Conservation (phyloP, 2,797 vertebrate species). For the Gymnothorax reevesii region DNA sequence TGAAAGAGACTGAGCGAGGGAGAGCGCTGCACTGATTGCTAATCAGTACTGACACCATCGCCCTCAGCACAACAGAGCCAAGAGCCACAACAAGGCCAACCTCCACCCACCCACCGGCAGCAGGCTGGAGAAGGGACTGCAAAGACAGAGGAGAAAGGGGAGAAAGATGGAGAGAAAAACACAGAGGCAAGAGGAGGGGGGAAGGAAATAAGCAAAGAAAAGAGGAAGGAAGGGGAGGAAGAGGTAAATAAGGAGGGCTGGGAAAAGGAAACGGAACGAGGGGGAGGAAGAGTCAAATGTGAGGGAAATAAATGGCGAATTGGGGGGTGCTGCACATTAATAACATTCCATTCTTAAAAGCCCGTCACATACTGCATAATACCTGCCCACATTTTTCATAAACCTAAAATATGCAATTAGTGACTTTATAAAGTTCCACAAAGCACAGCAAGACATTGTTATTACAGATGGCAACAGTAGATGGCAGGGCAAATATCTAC, state of each 20-base stretch:
- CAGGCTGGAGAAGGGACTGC: not conserved
- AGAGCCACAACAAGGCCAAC: not conserved
- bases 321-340: not conserved
- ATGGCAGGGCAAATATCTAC: not conserved
- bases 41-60: slow-evolving; percentile 19
- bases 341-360: not conserved
- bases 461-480: too few relatives aligned
- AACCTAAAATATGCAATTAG: not conserved
- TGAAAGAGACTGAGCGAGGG: not conserved
- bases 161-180: not conserved
- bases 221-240: too few relatives aligned
- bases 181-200: not conserved
- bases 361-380: not conserved
- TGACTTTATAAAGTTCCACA: too few relatives aligned
- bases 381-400: not conserved
- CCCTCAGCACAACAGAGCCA: not conserved
- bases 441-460: too few relatives aligned
- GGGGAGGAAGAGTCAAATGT: not conserved
- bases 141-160: not conserved
- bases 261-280: not conserved
- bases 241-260: not conserved
- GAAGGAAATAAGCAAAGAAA: not conserved
- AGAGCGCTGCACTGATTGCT: slow-evolving; percentile 22
- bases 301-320: not conserved
- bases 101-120: not conserved